phyloP scores from a whole-genome alignment of 2,113 vertebrate species.

The Leptobrachium leishanense region DNA sequence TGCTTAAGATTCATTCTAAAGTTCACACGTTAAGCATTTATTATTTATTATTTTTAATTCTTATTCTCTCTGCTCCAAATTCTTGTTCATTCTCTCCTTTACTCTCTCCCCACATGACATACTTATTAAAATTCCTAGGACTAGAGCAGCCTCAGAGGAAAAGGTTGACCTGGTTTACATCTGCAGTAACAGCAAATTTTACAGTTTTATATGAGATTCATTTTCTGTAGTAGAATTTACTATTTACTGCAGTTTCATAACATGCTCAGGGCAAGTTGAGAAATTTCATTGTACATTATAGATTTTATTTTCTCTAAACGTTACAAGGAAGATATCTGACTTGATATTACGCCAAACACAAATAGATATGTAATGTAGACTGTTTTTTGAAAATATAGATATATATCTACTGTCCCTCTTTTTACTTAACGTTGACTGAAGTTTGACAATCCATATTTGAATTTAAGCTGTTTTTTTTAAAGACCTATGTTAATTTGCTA shows the following conservation, averaged over 20 bases:
- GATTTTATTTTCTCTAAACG: conserved; percentile 1
- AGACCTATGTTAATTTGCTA: too few relatives aligned
- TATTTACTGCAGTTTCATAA: conserved; percentile 21
- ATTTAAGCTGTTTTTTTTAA: too few relatives aligned
- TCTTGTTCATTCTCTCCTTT: background rate
- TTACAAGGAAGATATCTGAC: background rate
- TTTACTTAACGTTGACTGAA: too few relatives aligned
- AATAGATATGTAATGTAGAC: background rate
- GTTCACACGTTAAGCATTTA: background rate
- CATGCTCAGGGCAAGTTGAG: background rate
- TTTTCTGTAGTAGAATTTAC: conserved; percentile 18
- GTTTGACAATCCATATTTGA: too few relatives aligned
- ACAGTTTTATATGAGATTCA: conserved; percentile 20
- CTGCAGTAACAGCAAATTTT: conserved; percentile 9
- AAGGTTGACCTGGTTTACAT: conserved; percentile 6
- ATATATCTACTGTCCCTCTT: too few relatives aligned
- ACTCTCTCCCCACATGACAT: conserved; percentile 1
- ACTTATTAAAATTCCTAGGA: conserved; percentile 23
- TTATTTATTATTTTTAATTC: background rate
- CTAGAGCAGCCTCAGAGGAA: conserved; percentile 15
- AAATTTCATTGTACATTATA: background rate
- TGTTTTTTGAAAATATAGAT: too few relatives aligned
- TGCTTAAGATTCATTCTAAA: background rate
- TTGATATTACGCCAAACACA: background rate
- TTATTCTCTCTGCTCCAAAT: background rate